phyloP scores from a whole-genome alignment of 2,888 invertebrate genomes.

The Escarpia spicata region DNA sequence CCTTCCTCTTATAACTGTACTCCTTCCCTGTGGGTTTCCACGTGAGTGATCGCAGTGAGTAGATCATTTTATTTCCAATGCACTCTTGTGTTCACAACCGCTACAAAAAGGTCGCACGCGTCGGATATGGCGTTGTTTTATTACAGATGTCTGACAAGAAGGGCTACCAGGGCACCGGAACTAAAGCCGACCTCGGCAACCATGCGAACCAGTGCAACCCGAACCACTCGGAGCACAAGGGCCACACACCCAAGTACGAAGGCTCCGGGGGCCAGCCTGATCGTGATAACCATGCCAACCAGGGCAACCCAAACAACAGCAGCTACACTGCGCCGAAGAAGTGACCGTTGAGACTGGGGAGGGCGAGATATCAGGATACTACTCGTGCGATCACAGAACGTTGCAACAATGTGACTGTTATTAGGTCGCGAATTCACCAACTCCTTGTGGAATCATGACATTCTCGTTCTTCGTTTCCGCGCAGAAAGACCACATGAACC shows the following conservation, averaged over 20 bases:
- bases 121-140: not conserved
- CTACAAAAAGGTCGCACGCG: not conserved
- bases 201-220: not conserved
- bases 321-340: not conserved
- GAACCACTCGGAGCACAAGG: not conserved
- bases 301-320: not conserved
- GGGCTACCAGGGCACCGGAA: not conserved
- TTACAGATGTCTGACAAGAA: conserved; percentile 16
- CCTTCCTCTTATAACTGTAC: no score
- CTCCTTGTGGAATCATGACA: not conserved
- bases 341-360: not conserved
- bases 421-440: not conserved
- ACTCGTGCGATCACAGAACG: not conserved
- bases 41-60: not conserved
- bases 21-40: no score
- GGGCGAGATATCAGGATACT: not conserved
- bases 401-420: not conserved
- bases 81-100: not conserved
- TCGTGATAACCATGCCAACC: not conserved
- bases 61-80: not conserved
- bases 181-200: not conserved
- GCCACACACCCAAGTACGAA: not conserved
- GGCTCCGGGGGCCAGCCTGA: not conserved
- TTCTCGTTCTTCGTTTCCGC: not conserved
- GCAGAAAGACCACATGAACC: not conserved